Conservation (phyloP, 2,113 vertebrate genomes). For the Saccopteryx bilineata region DNA sequence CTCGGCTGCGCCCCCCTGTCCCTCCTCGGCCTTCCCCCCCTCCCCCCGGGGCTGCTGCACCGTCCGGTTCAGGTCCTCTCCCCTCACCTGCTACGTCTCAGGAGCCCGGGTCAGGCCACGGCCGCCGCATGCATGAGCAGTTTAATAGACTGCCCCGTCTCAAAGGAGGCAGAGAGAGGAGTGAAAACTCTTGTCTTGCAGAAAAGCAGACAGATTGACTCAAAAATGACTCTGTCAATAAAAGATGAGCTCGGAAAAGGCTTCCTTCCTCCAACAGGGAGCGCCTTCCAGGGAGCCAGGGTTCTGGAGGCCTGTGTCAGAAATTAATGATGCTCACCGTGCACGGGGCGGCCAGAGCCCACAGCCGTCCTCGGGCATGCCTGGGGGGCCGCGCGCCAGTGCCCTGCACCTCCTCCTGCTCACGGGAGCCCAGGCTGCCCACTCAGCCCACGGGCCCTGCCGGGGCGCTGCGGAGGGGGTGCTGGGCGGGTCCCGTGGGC, state of each 20-base stretch:
- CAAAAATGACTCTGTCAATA: constrained; percentile 88
- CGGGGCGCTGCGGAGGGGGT: rapidly evolving
- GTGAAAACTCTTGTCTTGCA: constrained; percentile 89
- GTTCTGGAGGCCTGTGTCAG: constrained; percentile 85
- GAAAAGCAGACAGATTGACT: constrained; percentile 89
- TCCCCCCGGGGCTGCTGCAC: constrained; percentile 51
- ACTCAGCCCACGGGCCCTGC: background rate
- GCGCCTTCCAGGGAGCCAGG: constrained; percentile 84
- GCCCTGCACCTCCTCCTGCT: background rate
- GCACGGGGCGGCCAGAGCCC: constrained; percentile 83
- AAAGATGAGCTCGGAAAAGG: constrained; percentile 89
- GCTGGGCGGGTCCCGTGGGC: rapidly evolving
- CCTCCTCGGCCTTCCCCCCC: constrained; percentile 15
- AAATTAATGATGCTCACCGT: constrained; percentile 85
- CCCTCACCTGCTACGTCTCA: constrained; percentile 83
- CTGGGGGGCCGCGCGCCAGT: constrained; percentile 28
- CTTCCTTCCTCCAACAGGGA: constrained; percentile 84
- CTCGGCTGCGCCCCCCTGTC: constrained; percentile 48
- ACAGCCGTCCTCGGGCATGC: constrained; percentile 81
- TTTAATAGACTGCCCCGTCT: constrained; percentile 86
- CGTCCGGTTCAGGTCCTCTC: constrained; percentile 64
- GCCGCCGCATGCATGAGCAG: constrained; percentile 82
- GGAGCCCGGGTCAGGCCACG: constrained; percentile 84
- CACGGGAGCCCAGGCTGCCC: background rate
- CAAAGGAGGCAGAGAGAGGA: constrained; percentile 82